Evolutionary conservation across 2,797 vertebrate genomes (phyloP).

Genomic region (Acanthurus leucopareius): DNA sequence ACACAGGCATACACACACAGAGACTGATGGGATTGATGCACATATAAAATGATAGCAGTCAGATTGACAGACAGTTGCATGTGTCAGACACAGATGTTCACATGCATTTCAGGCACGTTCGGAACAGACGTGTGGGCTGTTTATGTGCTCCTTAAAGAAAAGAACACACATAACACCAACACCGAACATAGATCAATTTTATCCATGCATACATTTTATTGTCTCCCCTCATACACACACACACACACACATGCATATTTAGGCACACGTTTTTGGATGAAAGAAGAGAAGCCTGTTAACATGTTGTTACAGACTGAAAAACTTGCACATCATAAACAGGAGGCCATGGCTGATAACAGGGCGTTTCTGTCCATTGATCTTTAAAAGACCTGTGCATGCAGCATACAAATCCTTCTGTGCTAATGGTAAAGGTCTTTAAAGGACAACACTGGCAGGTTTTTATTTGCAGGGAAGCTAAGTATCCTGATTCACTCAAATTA

Average conservation of each 20-base stretch:
- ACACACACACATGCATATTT: constrained; percentile 26
- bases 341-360: constrained; percentile 44
- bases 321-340: constrained; percentile 42
- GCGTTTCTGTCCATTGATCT: constrained; percentile 53
- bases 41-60: constrained; percentile 8
- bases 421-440: constrained; percentile 34
- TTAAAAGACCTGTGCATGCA: constrained; percentile 24
- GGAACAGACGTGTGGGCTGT: constrained; percentile 44
- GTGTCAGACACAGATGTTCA: constrained; percentile 54
- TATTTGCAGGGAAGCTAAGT: neutral
- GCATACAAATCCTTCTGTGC: constrained; percentile 34
- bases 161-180: constrained; percentile 16
- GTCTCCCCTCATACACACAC: neutral
- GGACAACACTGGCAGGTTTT: constrained; percentile 19
- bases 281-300: constrained; percentile 41
- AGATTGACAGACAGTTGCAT: constrained; percentile 24
- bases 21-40: constrained; percentile 3
- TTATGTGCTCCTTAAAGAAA: constrained; percentile 25
- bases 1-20: neutral
- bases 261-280: constrained; percentile 43
- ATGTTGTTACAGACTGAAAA: constrained; percentile 4
- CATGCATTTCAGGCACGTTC: constrained; percentile 18
- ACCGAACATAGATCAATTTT: constrained; percentile 1
- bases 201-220: neutral
- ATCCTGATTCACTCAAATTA: neutral